Base-by-base conservation (phyloP, 2,113 vertebrate genomes). In the Diadophis punctatus region DNA sequence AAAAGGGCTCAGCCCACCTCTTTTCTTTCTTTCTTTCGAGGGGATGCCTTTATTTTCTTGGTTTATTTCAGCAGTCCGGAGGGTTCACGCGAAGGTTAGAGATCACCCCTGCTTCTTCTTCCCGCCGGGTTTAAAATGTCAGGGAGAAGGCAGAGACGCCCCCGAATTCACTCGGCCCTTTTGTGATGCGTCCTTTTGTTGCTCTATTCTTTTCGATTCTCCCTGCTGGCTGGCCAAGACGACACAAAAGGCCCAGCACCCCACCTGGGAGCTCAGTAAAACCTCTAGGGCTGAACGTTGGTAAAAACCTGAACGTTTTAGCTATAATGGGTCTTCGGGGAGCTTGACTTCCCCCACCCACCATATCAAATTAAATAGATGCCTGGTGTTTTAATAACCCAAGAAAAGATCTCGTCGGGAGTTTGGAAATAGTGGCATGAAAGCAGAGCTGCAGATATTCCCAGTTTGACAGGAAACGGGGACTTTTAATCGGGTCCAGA, bases 41-140 rank as follows among this genome's bases (percentile, higher is more conserved):
- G 27, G 11, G 11, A 52, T 5, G 0, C 30, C 56, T 58, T 63
- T 63, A 14, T 63, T 63, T 12, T n/a, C 60, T 9, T 10, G 23
- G 48, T 84, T 95, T 30, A 27, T 93, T 48, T 34, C 20, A 27
- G 92, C 25, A 93, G 92, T 30, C n/a, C n/a, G 0, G 18, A 94
- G 95, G 92, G 95, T 60, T 94, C 96, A 92, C 48, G 94, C 96
- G 91, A 95, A 96, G 95, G 96, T 95, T 94, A 97, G 94, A 95
- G 97, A 96, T 95, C 94, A 95, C 94, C 97, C 95, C 94, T 86
- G 95, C 2, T 86, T 60, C 96, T 11, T 1, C 94, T 23, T 56
- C 55, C 97, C 90, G 96, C 49, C 11, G 97, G 95, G 97, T 94
- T 95, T 97, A 97, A 92, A 98, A 98, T 97, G 97, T 96, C 98